Evolutionary conservation across 2,113 vertebrate genomes (phyloP).

Genomic region (Tretioscincus oriximinensis): DNA sequence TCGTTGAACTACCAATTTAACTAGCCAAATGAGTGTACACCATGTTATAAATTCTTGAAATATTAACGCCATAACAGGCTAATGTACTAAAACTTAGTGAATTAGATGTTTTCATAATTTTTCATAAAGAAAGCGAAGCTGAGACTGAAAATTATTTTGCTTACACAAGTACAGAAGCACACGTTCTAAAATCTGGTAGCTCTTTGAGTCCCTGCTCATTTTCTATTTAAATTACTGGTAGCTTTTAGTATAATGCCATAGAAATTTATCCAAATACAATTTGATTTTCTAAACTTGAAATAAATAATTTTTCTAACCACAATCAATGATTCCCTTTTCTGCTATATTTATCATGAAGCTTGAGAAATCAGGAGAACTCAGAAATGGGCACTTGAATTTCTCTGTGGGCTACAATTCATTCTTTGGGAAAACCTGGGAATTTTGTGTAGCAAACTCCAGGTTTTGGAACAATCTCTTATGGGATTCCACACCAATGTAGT

Average conservation of each 20-base stretch:
- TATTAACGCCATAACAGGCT: rapidly evolving
- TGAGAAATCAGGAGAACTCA: too few species aligned
- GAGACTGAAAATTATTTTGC: rapidly evolving
- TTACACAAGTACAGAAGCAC: background rate
- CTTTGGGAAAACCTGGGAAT: too few species aligned
- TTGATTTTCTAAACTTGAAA: too few species aligned
- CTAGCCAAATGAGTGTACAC: background rate
- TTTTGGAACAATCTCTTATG: too few species aligned
- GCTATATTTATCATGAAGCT: too few species aligned
- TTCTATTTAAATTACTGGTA: background rate
- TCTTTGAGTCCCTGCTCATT: rapidly evolving
- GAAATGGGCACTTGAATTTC: too few species aligned
- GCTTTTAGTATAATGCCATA: background rate
- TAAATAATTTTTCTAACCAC: too few species aligned
- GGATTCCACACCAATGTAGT: too few species aligned
- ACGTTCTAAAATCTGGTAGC: background rate
- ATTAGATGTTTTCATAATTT: background rate
- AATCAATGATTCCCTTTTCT: too few species aligned
- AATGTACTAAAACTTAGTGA: rapidly evolving
- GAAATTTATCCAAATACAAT: background rate
- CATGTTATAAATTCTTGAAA: background rate
- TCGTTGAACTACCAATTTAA: background rate
- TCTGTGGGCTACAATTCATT: too few species aligned
- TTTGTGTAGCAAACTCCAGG: too few species aligned
- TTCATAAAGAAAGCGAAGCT: rapidly evolving